phyloP scores from a whole-genome alignment of 2,113 vertebrate species.

The Lampris megalopsis region DNA sequence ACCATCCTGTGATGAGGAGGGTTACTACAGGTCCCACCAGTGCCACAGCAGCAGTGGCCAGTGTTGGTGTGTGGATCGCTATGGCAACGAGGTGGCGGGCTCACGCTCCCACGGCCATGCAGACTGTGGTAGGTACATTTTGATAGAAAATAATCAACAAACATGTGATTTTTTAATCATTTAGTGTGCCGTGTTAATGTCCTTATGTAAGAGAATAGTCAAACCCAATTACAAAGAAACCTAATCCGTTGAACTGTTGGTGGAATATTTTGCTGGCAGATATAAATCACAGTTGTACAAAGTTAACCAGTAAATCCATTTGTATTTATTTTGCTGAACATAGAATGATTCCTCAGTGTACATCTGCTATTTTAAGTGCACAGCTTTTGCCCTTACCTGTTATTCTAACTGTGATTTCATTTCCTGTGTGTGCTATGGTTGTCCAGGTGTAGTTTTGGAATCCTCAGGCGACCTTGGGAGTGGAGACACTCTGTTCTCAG shows the following conservation, averaged over 20 bases:
- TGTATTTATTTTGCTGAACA: too few species aligned
- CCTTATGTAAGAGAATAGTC: background rate
- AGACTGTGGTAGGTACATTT: slow-evolving; percentile 87
- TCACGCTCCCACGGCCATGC: slow-evolving; percentile 87
- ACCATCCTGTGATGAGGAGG: slow-evolving; percentile 93
- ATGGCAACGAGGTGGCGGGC: slow-evolving; percentile 91
- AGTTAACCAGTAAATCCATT: too few species aligned
- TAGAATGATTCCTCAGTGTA: too few species aligned
- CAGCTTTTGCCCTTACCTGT: too few species aligned
- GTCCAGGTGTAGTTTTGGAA: slow-evolving; percentile 86
- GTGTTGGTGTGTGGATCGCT: slow-evolving; percentile 98
- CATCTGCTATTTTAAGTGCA: too few species aligned
- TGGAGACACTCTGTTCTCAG: slow-evolving; percentile 89
- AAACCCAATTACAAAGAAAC: background rate
- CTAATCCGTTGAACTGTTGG: too few species aligned
- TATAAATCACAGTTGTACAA: too few species aligned
- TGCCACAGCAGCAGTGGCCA: slow-evolving; percentile 91
- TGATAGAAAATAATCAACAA: background rate
- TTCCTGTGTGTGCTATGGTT: slow-evolving; percentile 1
- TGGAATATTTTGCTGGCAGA: background rate
- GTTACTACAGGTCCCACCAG: slow-evolving; percentile 93
- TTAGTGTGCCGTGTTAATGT: background rate
- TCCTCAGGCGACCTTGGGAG: slow-evolving; percentile 94
- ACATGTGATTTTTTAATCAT: background rate
- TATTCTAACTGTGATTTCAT: background rate